A percentile compares a stretch with the other conserved stretches of the same genome.
Evolutionary conservation across 2,888 invertebrate species (phyloP).

Genomic region (Epistrophella euchroma): DNA sequence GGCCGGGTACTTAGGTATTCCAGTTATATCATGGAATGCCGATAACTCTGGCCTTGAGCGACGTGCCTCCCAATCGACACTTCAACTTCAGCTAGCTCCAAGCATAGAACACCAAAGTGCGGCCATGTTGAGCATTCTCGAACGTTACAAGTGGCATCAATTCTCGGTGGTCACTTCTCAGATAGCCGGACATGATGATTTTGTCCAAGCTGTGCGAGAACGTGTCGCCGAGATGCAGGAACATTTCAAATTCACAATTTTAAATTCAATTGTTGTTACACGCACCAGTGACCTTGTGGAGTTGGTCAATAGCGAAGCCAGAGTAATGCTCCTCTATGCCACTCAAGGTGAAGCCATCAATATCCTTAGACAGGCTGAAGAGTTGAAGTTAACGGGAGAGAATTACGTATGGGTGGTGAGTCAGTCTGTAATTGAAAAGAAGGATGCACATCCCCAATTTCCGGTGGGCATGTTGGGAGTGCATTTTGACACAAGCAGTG

Average conservation of each 20-base stretch:
- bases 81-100: constrained; percentile 97
- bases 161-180: constrained; percentile 97
- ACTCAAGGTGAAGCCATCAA: constrained; percentile 94
- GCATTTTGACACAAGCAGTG: constrained; percentile 94
- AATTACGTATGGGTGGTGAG: constrained; percentile 99
- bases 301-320: constrained; percentile 94
- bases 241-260: constrained; percentile 91
- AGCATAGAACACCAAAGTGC: constrained; percentile 97
- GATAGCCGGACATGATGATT: constrained; percentile 97
- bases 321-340: constrained; percentile 96
- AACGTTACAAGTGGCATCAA: constrained; percentile 98
- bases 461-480: constrained; percentile 97
- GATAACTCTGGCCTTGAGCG: constrained; percentile 95
- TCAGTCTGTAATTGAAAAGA: constrained; percentile 94
- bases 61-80: constrained; percentile 93
- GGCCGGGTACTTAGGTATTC: constrained; percentile 96
- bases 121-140: constrained; percentile 97
- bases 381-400: constrained; percentile 86
- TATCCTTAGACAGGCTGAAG: constrained; percentile 87
- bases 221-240: constrained; percentile 93
- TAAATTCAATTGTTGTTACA: constrained; percentile 93
- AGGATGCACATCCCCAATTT: constrained; percentile 90
- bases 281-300: constrained; percentile 91
- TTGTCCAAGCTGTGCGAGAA: constrained; percentile 96
- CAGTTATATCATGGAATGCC: constrained; percentile 98